A percentile compares a stretch with the other conserved stretches of the same genome.
Conservation (phyloP, 1,140 invertebrate species). For the Sminthurinus signatus region DNA sequence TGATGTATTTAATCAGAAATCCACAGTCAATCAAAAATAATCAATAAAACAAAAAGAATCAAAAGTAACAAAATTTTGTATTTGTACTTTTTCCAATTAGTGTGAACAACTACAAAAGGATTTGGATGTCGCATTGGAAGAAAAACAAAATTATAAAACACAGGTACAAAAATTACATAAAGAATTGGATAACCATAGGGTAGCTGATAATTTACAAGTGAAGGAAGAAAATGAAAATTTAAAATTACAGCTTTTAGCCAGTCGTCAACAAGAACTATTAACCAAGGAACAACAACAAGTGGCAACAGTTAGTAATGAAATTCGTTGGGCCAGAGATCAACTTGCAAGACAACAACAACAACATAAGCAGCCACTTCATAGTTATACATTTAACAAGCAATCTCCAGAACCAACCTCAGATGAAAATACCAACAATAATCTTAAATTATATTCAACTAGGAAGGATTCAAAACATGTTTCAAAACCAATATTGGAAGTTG, state of each 20-base stretch:
- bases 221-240: conserved; percentile 30
- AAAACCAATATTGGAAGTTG: conserved; percentile 2
- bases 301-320: conserved; percentile 3
- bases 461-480: neutral
- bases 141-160: conserved; percentile 17
- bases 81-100: too few species aligned
- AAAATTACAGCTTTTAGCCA: conserved; percentile 25
- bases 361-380: neutral
- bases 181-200: neutral
- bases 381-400: too few species aligned
- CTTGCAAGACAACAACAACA: neutral
- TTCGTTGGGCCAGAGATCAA: neutral
- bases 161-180: conserved; percentile 8
- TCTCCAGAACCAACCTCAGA: too few species aligned
- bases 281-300: conserved; percentile 21
- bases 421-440: neutral
- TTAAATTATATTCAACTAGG: neutral
- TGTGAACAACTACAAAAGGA: conserved; percentile 15
- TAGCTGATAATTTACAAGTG: conserved; percentile 13
- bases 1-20: too few species aligned
- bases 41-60: too few species aligned
- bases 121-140: conserved; percentile 1
- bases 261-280: conserved; percentile 21
- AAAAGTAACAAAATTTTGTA: too few species aligned
- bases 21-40: too few species aligned